These are phyloP conservation scores for Ochotona curzoniae DNA, from an alignment of 2,113 vertebrate species.

Conservation along the genomic window DNA sequence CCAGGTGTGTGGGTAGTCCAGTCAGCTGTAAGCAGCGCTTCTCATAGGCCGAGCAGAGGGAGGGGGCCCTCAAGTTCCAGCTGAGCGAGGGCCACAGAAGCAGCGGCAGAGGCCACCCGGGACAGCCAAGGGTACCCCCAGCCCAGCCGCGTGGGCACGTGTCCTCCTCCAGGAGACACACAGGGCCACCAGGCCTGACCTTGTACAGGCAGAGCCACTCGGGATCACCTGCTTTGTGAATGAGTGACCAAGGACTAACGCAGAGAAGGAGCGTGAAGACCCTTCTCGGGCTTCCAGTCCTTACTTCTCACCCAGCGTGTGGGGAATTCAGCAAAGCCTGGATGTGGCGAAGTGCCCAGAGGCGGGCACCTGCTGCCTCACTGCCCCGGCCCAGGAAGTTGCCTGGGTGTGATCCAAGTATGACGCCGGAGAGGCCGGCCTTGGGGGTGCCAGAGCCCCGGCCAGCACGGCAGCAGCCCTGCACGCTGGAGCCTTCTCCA, in stretches of 20 bases:
- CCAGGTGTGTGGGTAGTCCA: background rate
- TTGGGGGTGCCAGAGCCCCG: background rate
- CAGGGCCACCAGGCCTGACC: too few species aligned
- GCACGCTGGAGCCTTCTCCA: slow-evolving; percentile 4
- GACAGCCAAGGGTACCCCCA: background rate
- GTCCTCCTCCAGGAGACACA: background rate
- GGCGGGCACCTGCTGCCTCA: background rate
- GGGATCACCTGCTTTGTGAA: background rate
- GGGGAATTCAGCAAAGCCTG: background rate
- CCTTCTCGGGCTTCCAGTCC: background rate
- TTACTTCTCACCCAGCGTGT: background rate
- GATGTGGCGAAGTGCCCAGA: background rate
- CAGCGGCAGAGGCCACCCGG: background rate
- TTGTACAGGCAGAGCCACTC: background rate
- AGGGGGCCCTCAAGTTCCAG: background rate
- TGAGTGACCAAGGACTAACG: background rate
- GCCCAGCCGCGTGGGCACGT: too few species aligned
- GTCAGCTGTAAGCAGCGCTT: background rate
- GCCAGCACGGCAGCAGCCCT: background rate
- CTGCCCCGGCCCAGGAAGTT: slow-evolving; percentile 49
- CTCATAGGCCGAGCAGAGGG: too few species aligned
- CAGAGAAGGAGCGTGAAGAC: background rate
- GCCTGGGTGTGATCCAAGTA: too few species aligned
- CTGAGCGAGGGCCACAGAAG: too few species aligned
- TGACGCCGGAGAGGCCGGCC: too few species aligned